Conservation (phyloP, 92 coral and sea anemone species). For the Epizoanthus ramosus region DNA sequence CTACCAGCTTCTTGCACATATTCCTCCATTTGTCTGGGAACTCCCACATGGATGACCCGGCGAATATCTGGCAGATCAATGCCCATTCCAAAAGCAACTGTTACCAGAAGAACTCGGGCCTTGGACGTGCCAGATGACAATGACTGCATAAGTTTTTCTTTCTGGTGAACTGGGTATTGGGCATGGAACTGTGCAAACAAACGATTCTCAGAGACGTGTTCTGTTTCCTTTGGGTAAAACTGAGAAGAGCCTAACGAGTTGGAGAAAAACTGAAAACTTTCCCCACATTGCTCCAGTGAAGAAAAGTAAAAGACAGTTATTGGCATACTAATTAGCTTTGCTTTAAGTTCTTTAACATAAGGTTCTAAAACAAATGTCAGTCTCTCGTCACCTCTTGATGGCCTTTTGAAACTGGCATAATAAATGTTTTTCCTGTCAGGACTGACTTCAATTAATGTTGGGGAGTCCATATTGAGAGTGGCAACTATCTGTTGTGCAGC, state of each 20-base stretch:
- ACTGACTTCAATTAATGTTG: conserved; percentile 50
- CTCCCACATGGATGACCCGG: conserved; percentile 41
- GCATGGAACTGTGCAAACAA: conserved; percentile 45
- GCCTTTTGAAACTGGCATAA: conserved; percentile 43
- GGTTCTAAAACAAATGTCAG: conserved; percentile 46
- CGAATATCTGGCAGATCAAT: conserved; percentile 26
- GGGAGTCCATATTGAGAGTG: conserved; percentile 55
- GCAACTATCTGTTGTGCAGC: conserved; percentile 50
- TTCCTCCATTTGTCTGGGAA: conserved; percentile 25
- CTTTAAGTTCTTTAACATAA: conserved; percentile 47
- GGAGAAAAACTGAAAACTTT: conserved; percentile 4
- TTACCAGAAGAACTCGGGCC: conserved; percentile 25
- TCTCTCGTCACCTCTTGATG: conserved; percentile 54
- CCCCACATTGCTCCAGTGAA: conserved; percentile 1
- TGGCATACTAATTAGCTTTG: conserved; percentile 32
- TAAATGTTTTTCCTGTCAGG: conserved; percentile 55
- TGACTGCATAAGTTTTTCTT: conserved; percentile 3
- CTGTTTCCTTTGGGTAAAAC: conserved; percentile 24
- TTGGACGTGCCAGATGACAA: neutral
- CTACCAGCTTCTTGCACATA: conserved; percentile 43
- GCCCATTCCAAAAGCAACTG: conserved; percentile 47
- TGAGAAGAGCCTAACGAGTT: conserved; percentile 13
- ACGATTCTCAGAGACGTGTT: conserved; percentile 3
- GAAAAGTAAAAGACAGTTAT: neutral
- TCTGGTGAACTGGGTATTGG: conserved; percentile 15